Evolutionary conservation across 1,140 invertebrate species (phyloP), one percentile per base, ranked within the genome.

Genomic region (Bilobella aurantiaca): DNA sequence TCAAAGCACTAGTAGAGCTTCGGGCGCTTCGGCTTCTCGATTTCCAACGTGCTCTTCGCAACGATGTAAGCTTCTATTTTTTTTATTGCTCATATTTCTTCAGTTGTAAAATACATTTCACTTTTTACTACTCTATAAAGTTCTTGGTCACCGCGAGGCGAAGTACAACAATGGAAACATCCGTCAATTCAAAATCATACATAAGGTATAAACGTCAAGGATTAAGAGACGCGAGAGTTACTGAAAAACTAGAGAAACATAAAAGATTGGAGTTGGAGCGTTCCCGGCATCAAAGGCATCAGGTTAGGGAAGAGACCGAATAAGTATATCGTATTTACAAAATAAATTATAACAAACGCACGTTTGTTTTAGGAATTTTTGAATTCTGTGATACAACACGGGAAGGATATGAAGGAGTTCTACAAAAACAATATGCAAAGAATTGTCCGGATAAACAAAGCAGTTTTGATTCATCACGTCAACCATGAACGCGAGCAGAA

Each of bases 1-100:
- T 90, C 18, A 93, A 97, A 77, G 93, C 93, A 0, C 89, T 94
- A 78, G 96, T 97, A 62, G 96, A 99, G 79, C 77, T 98, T 21
- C 80, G 93, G 70, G 94, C 96, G 57, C 79, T 99, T 31, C 80
- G 94, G 53, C 86, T 98, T 8, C 79, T 98, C 0, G 96, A 98
- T 77, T 96, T 98, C 76, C 96, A 99, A 77, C 84, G 93, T 8
- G 91, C 95, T 76, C 76, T 94, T 53, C 80, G 90, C 67, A 83
- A 85, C 68, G 91, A 93, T 80, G 77, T 78, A 31, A 66, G 8
- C 25, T 47, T 12, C 16, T 30, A 56, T 2, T 27, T 16, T 8
- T 5, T 37, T 28, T 62, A n/a, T 47, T 62, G 23, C 25, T 32
- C 62, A 21, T 14, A 30, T 62, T 37, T 1, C 34, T 25, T 58